Base-by-base conservation (phyloP, 2,797 vertebrate species). In the Pangasius sanitwongsei region DNA sequence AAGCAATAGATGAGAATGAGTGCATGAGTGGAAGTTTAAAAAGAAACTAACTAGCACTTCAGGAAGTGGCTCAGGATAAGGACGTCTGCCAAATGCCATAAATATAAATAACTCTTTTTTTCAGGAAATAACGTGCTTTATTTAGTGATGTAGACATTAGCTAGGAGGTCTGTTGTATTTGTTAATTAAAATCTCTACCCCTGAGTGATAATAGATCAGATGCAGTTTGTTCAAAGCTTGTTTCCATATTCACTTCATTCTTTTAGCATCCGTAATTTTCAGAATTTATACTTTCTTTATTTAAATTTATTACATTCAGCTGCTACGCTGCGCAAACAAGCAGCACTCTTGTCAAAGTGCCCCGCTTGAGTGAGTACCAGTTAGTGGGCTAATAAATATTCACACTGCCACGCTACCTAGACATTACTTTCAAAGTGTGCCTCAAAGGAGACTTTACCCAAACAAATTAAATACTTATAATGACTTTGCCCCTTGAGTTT, bases 401-500 rank as follows among this genome's bases (percentile, higher is more conserved):
- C 90, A 88, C 80, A 48, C 70, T 78, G 82, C 74, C 41, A 41
- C 3, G 57, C 85, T 92, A 87, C 88, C 85, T 87, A 85, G 65
- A 87, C 88, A 65, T 77, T 85, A 74, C 81, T 89, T 89, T 63
- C 53, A 87, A 83, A 89, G 88, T 75, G 87, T 88, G 88, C 82
- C 75, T 89, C 87, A 83, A 53, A 87, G 88, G 88, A 88, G 57
- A 82, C 31, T 88, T 90, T 77, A 37, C 69, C 89, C 69, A 65
- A 91, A 90, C 87, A 88, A 84, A 88, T 91, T 83, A 90, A 91
- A 90, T 83, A 63, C 87, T 88, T 74, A 88, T 88, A 85, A 91
- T 90, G 83, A 86, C 75, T 85, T 86, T 70, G 77, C 83, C 34
- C 72, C 89, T 90, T 86, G 88, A 86, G 86, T 86, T 88, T 78